A percentile compares a stretch with the other conserved stretches of the same genome.
Conservation (phyloP, 1,140 invertebrate species). For the Stegodyphus mimosarum region DNA sequence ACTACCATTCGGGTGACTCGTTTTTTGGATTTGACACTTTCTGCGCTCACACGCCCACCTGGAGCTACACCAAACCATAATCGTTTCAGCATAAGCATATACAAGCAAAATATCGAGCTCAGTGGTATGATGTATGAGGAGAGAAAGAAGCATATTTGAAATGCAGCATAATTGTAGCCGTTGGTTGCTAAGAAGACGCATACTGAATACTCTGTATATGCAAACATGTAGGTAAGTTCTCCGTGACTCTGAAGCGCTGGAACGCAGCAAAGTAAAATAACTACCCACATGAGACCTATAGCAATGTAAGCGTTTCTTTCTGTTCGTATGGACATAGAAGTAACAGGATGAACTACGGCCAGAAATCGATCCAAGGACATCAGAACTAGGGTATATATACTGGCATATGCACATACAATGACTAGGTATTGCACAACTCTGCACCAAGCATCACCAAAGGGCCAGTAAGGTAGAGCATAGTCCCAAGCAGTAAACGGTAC, state of each 20-base stretch:
- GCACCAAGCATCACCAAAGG: slow-evolving; percentile 90
- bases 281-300: slow-evolving; percentile 82
- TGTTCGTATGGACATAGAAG: slow-evolving; percentile 87
- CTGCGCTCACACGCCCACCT: slow-evolving; percentile 76
- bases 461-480: slow-evolving; percentile 88
- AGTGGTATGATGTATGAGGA: slow-evolving; percentile 89
- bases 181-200: slow-evolving; percentile 45
- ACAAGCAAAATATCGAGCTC: slow-evolving; percentile 86
- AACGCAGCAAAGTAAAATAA: slow-evolving; percentile 80
- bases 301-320: slow-evolving; percentile 85
- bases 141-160: slow-evolving; percentile 77
- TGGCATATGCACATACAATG: slow-evolving; percentile 91
- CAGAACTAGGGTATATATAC: slow-evolving; percentile 92
- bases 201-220: slow-evolving; percentile 7
- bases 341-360: slow-evolving; percentile 93
- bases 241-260: slow-evolving; percentile 84
- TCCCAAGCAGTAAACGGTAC: slow-evolving; percentile 94
- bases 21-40: slow-evolving; percentile 84
- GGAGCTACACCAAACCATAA: slow-evolving; percentile 84
- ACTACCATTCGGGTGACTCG: slow-evolving; percentile 93
- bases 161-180: slow-evolving; percentile 63
- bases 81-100: slow-evolving; percentile 88
- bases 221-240: slow-evolving; percentile 70
- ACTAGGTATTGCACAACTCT: slow-evolving; percentile 86
- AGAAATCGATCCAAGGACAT: slow-evolving; percentile 96